Percentiles rank a stretch among this genome's conserved stretches.
These are phyloP conservation scores for Cantharis flavilabris DNA, from an alignment of 2,888 invertebrate genomes.

Conservation along the genomic window DNA sequence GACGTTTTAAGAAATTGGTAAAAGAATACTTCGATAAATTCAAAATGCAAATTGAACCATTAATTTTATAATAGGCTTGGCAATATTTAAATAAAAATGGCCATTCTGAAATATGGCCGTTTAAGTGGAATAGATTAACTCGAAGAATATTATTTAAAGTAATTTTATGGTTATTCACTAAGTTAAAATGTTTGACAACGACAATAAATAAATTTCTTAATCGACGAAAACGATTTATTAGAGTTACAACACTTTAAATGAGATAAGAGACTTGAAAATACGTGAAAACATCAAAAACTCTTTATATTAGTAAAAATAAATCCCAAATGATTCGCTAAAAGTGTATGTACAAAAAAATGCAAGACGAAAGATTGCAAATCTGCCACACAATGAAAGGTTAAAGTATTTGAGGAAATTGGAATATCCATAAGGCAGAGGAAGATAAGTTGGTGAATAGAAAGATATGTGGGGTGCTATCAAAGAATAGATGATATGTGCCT, in stretches of 20 bases:
- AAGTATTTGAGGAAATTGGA: conserved; percentile 51
- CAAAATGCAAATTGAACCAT: not conserved
- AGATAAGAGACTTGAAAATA: not conserved
- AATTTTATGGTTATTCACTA: not conserved
- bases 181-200: not conserved
- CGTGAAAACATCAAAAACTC: not conserved
- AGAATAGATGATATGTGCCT: conserved; percentile 30
- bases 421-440: conserved; percentile 48
- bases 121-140: not conserved
- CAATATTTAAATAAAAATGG: conserved; percentile 11
- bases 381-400: conserved; percentile 35
- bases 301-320: not conserved
- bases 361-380: conserved; percentile 5
- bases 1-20: not conserved
- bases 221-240: not conserved
- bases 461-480: conserved; percentile 34
- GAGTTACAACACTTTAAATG: not conserved
- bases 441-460: conserved; percentile 43
- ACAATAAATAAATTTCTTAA: not conserved
- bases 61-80: not conserved
- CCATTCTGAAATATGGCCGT: not conserved
- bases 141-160: not conserved
- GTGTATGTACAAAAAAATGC: not conserved
- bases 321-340: not conserved
- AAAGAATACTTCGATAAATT: not conserved